Evolutionary conservation across 2,888 invertebrate species (phyloP).

Genomic region (Spialia ferax): DNA sequence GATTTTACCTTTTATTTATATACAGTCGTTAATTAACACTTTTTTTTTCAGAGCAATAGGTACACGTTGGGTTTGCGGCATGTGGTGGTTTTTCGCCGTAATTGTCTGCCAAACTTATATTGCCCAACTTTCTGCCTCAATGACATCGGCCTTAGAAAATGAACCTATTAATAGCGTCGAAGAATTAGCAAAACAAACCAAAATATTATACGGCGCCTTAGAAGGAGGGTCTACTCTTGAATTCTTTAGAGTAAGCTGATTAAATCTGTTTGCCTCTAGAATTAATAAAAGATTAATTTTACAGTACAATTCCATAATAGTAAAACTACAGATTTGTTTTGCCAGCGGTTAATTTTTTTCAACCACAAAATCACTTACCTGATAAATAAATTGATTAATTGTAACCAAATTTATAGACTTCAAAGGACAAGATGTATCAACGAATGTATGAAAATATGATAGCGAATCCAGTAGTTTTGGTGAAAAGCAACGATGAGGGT

Average conservation of each 20-base stretch:
- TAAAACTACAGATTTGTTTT: no score
- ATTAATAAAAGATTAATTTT: no score
- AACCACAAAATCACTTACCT: no score
- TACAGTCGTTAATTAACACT: neutral
- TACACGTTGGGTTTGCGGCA: conserved; percentile 94
- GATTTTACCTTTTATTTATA: neutral
- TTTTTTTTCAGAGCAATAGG: conserved; percentile 91
- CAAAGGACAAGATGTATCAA: conserved; percentile 94
- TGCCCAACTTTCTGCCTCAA: conserved; percentile 96
- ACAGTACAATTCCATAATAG: no score
- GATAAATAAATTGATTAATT: no score
- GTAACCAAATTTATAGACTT: conserved; percentile 83
- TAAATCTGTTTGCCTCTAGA: neutral
- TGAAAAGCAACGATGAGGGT: conserved; percentile 93
- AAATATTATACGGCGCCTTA: conserved; percentile 96
- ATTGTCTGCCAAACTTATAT: conserved; percentile 98
- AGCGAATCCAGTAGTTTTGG: conserved; percentile 92
- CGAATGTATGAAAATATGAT: conserved; percentile 97
- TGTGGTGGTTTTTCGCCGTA: conserved; percentile 98
- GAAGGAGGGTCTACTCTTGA: conserved; percentile 94
- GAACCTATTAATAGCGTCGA: conserved; percentile 96
- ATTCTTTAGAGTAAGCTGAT: conserved; percentile 89
- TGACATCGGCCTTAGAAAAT: conserved; percentile 94
- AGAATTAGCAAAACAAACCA: conserved; percentile 95
- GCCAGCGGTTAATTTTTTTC: no score